Evolutionary conservation across 2,113 vertebrate species (phyloP).

Genomic region (Nycticebus coucang): DNA sequence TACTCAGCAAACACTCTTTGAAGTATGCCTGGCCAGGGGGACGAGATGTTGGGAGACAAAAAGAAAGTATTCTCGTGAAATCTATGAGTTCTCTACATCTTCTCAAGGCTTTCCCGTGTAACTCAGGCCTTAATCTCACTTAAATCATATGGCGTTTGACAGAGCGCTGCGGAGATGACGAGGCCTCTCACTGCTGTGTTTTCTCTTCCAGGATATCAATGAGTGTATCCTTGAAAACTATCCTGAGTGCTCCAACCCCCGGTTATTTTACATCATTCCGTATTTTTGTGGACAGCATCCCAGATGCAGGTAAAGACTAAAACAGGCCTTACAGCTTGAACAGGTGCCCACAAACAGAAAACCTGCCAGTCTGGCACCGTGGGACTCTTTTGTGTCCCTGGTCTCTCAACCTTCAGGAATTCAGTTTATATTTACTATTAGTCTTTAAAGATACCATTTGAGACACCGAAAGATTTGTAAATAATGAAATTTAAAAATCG

Average conservation of each 20-base stretch:
- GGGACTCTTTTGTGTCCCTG: neutral
- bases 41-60: neutral
- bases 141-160: neutral
- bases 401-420: neutral
- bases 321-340: neutral
- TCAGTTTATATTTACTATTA: neutral
- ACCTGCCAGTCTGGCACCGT: fast-evolving
- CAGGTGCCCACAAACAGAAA: fast-evolving
- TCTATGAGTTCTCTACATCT: neutral
- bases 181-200: constrained; percentile 3
- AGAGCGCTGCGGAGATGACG: neutral
- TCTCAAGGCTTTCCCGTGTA: neutral
- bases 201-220: constrained; percentile 93
- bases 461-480: neutral
- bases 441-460: neutral
- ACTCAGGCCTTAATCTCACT: neutral
- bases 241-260: constrained; percentile 97
- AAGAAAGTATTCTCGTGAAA: neutral
- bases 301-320: constrained; percentile 92
- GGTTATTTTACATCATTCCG: constrained; percentile 98
- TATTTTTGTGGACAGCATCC: constrained; percentile 99
- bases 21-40: neutral
- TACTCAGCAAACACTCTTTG: neutral
- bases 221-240: constrained; percentile 98
- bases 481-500: neutral